Base-by-base conservation (phyloP, 2,888 invertebrate genomes). In the Mongoloraphidia duomilia region DNA sequence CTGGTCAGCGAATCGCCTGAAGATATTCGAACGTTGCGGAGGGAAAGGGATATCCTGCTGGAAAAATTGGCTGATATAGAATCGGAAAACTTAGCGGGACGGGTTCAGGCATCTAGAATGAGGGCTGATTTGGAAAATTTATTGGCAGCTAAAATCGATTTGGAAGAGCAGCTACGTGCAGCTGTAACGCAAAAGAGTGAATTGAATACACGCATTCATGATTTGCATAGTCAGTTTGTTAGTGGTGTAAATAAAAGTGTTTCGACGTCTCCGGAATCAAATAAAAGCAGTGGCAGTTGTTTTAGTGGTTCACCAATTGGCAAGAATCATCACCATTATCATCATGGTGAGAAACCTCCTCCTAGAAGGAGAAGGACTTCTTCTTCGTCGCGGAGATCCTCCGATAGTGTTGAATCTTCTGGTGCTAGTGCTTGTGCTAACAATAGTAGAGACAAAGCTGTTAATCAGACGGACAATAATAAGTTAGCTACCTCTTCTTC, bases 61-160 rank as follows among this genome's bases (percentile, higher is more conserved):
- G 81, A 84, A 54, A 80, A 82, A 56, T 73, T 84, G 49, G 79
- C 82, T n/a, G 81, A 82, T 63, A 77, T 86, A 67, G 86, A 87
- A 63, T 82, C 84, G 4, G 84, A 84, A 61, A 81, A 78, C 26
- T 67, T 81, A 55, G 77, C 83, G 44, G 77, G 79, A 42, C 70
- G 79, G 46, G 76, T 79, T 8, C 77, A 79, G 57, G 77, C 81
- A 34, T 75, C 77, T 50, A 74, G 80, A 57, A 70, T 84, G 56
- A 77, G 77, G 57, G 74, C 77, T 52, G 78, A 82, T 60, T 60
- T 84, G 52, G 75, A 78, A 50, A 73, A 75, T 50, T 63, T 82
- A 53, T 66, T 72, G 42, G 63, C 65, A 47, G 70, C 76, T 51
- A 78, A 78, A 61, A 71, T 72, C 47, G 76, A 77, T 57, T 66